Percentiles rank a stretch among this genome's conserved stretches.
phyloP scores from a whole-genome alignment of 1,140 invertebrate species.

The Drosophila sturtevanti region DNA sequence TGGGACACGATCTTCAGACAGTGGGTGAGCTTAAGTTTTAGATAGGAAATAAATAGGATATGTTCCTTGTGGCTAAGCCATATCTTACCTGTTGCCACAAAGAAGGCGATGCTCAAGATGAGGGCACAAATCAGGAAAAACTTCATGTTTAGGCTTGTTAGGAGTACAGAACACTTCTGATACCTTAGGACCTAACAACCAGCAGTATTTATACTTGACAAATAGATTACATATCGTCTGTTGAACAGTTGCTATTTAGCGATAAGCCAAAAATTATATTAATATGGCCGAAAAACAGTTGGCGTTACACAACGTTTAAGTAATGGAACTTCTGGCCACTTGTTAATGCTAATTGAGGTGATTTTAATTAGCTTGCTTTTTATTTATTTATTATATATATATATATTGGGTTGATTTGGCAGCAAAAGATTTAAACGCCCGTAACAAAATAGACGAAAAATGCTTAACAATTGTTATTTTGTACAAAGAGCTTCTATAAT shows the following conservation, averaged over 20 bases:
- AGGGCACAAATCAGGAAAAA: constrained; percentile 38
- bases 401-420: constrained; percentile 46
- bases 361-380: constrained; percentile 36
- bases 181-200: not conserved
- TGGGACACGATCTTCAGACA: not conserved
- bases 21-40: constrained; percentile 15
- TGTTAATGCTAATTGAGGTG: constrained; percentile 12
- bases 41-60: not conserved
- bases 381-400: constrained; percentile 38
- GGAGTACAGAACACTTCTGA: constrained; percentile 42
- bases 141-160: constrained; percentile 48
- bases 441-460: constrained; percentile 43
- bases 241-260: not conserved
- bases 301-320: constrained; percentile 30
- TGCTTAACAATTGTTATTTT: constrained; percentile 52
- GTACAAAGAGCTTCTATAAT: constrained; percentile 60
- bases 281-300: constrained; percentile 33
- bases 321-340: not conserved
- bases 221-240: not conserved
- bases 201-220: constrained; percentile 38
- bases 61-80: not conserved
- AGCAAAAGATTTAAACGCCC: constrained; percentile 38
- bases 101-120: constrained; percentile 41
- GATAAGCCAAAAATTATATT: not conserved
- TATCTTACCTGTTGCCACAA: constrained; percentile 44